Percentiles rank a stretch among this genome's conserved stretches.
These are phyloP conservation scores for Brenthis daphne DNA, from an alignment of 2,888 invertebrate species.

Conservation along the genomic window DNA sequence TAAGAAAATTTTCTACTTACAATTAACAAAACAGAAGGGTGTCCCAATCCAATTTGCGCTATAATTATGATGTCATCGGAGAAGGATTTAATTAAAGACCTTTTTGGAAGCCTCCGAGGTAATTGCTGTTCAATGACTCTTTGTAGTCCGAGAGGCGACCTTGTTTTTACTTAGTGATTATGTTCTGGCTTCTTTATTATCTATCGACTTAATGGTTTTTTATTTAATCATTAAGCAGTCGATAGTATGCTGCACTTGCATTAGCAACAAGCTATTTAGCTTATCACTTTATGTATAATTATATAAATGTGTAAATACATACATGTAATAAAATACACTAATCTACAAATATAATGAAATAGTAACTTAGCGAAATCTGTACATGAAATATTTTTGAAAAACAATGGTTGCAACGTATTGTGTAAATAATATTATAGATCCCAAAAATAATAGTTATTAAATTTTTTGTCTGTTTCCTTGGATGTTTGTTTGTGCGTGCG, in stretches of 20 bases:
- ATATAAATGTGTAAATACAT: neutral
- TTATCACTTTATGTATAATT: neutral
- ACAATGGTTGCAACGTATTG: too few relatives aligned
- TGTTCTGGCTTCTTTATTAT: slow-evolving; percentile 49
- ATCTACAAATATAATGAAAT: too few relatives aligned
- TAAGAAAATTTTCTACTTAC: slow-evolving; percentile 68
- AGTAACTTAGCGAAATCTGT: too few relatives aligned
- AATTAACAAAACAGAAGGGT: slow-evolving; percentile 76
- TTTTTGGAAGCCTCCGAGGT: slow-evolving; percentile 74
- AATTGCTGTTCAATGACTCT: slow-evolving; percentile 81
- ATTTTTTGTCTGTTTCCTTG: too few relatives aligned
- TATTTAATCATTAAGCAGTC: slow-evolving; percentile 11
- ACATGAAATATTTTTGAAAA: too few relatives aligned
- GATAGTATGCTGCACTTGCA: neutral
- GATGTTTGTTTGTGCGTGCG: too few relatives aligned
- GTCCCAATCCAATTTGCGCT: slow-evolving; percentile 76
- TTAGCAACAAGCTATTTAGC: too few relatives aligned
- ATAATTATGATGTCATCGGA: slow-evolving; percentile 82
- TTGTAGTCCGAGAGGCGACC: slow-evolving; percentile 72
- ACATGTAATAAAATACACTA: too few relatives aligned
- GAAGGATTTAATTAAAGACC: slow-evolving; percentile 82
- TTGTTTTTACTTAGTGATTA: slow-evolving; percentile 70
- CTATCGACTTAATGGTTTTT: slow-evolving; percentile 29
- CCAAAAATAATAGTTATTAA: too few relatives aligned
- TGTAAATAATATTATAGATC: too few relatives aligned